Conservation (phyloP, 53 echinoderm and acorn worm species). For the Echinometra lucunter region DNA sequence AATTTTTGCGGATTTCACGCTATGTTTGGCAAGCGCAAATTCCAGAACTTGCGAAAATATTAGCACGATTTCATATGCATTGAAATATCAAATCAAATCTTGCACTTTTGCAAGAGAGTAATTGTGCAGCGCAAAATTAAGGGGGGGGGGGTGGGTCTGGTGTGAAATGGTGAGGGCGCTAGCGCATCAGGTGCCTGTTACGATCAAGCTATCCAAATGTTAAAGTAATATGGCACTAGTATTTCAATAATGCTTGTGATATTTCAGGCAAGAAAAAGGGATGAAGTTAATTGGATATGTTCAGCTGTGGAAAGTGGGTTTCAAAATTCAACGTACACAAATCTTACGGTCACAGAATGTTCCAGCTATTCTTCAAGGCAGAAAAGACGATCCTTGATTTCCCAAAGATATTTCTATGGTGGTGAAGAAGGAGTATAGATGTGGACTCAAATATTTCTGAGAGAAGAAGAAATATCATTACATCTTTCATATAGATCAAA, state of each 20-base stretch:
- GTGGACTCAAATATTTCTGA: background rate
- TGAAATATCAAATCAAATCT: too few species aligned
- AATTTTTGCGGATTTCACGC: too few species aligned
- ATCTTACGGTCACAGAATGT: conserved; percentile 1
- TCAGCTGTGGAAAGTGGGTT: conserved; percentile 14
- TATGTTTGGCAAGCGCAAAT: too few species aligned
- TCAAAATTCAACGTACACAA: background rate
- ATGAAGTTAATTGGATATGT: background rate
- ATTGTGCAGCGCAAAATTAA: too few species aligned
- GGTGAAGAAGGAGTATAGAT: background rate
- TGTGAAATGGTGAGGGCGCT: too few species aligned
- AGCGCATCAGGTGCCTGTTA: too few species aligned
- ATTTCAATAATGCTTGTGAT: background rate
- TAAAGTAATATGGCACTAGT: background rate
- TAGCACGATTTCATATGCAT: too few species aligned
- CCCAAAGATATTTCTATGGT: background rate
- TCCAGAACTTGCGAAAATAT: too few species aligned
- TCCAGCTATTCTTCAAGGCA: background rate
- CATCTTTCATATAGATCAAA: background rate
- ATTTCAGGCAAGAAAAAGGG: background rate
- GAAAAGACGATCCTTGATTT: background rate
- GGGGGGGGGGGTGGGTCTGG: too few species aligned
- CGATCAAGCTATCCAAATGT: too few species aligned
- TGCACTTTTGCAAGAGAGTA: too few species aligned
- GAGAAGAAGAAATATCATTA: background rate